Conservation (phyloP, 1,140 invertebrate species). For the Oryctes rhinoceros region DNA sequence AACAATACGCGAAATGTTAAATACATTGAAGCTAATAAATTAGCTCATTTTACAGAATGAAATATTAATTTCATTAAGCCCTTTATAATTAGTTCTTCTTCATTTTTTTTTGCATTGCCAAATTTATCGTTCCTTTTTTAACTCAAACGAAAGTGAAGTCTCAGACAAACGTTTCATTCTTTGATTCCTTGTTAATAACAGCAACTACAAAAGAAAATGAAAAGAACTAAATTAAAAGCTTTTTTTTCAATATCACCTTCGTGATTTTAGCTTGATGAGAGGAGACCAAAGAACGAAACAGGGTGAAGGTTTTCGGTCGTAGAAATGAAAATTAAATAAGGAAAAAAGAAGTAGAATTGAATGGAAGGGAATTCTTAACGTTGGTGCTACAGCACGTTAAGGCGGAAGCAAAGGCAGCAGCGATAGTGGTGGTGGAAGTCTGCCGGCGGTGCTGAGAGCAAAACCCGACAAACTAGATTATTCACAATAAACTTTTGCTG, state of each 20-base stretch:
- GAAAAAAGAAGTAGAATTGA: background rate
- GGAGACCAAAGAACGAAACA: background rate
- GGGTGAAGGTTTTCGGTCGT: background rate
- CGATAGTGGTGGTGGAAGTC: background rate
- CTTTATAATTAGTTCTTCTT: no score
- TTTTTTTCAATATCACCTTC: background rate
- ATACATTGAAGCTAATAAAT: no score
- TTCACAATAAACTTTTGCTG: constrained; percentile 62
- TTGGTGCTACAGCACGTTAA: no score
- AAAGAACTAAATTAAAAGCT: background rate
- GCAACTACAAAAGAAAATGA: background rate
- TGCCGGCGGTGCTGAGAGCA: constrained; percentile 21
- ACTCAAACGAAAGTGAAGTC: no score
- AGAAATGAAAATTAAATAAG: background rate
- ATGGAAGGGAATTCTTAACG: no score
- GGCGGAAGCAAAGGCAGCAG: background rate
- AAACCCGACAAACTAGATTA: constrained; percentile 59
- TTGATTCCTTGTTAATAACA: no score
- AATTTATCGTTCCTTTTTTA: no score
- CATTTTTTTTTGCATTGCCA: no score
- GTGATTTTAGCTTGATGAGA: background rate
- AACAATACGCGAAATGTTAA: no score
- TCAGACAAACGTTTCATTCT: no score
- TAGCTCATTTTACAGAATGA: no score
- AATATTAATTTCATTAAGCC: no score